Percentiles rank a stretch among this genome's conserved stretches.
These are phyloP conservation scores for Bembecia ichneumoniformis DNA, from an alignment of 2,888 invertebrate species.

Conservation along the genomic window DNA sequence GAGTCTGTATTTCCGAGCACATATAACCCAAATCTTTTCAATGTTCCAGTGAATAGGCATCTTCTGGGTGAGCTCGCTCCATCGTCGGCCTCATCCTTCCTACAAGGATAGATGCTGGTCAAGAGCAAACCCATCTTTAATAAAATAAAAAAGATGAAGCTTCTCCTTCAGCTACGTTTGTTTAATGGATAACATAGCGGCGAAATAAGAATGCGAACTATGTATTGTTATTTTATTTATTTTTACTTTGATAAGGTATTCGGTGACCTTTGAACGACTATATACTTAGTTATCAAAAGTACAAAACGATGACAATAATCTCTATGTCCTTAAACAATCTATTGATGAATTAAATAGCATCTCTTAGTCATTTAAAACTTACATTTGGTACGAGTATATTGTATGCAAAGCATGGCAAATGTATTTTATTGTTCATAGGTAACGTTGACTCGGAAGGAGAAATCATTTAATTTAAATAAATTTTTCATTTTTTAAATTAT, in stretches of 20 bases:
- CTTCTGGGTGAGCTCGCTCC: no score
- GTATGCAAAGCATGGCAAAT: slow-evolving; percentile 21
- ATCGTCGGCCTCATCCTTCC: no score
- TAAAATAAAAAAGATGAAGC: no score
- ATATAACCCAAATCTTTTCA: no score
- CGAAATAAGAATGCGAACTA: slow-evolving; percentile 27
- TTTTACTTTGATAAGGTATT: slow-evolving; percentile 69
- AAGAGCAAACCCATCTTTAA: no score
- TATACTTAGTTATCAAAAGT: slow-evolving; percentile 66
- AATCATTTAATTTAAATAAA: slow-evolving; percentile 1
- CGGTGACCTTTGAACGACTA: slow-evolving; percentile 67
- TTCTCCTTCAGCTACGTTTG: no score
- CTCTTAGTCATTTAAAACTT: slow-evolving; percentile 37
- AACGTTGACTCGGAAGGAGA: slow-evolving; percentile 26
- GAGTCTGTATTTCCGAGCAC: no score
- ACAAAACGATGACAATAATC: slow-evolving; percentile 61
- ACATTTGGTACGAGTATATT: slow-evolving; percentile 49
- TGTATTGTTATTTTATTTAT: slow-evolving; percentile 67
- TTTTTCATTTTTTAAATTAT: slow-evolving; percentile 3
- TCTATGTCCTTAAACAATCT: slow-evolving; percentile 50
- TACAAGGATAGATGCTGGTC: no score
- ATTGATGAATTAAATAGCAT: slow-evolving; percentile 59
- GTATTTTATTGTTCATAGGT: slow-evolving; percentile 25
- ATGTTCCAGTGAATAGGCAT: no score
- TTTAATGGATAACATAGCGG: neutral